phyloP scores from a whole-genome alignment of 2,888 invertebrate species.

The Formica aserva region DNA sequence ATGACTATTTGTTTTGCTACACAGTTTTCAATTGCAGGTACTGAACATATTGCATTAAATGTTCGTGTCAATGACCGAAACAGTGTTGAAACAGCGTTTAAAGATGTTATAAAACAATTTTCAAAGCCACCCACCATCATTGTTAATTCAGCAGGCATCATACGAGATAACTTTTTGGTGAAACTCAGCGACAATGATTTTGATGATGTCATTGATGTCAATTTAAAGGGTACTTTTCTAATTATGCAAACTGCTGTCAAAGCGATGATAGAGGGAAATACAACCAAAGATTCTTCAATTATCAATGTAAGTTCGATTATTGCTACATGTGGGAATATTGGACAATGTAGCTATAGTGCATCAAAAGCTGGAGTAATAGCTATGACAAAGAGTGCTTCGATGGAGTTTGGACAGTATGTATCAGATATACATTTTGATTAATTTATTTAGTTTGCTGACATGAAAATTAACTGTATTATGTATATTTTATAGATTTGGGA shows the following conservation, averaged over 20 bases:
- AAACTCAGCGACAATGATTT: slow-evolving; percentile 94
- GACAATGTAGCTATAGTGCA: slow-evolving; percentile 95
- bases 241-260: slow-evolving; percentile 93
- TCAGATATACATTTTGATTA: slow-evolving; percentile 51
- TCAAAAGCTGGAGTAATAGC: slow-evolving; percentile 97
- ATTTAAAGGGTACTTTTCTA: slow-evolving; percentile 96
- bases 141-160: slow-evolving; percentile 97
- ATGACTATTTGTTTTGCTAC: neutral
- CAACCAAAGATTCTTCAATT: slow-evolving; percentile 89
- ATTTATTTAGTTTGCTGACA: slow-evolving; percentile 11
- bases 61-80: slow-evolving; percentile 90
- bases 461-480: neutral
- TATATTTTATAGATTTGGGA: slow-evolving; percentile 85
- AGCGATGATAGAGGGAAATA: slow-evolving; percentile 90
- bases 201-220: slow-evolving; percentile 93
- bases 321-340: slow-evolving; percentile 94
- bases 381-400: slow-evolving; percentile 94
- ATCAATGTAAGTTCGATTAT: slow-evolving; percentile 96
- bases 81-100: slow-evolving; percentile 89
- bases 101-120: slow-evolving; percentile 88
- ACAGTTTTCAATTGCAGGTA: slow-evolving; percentile 69
- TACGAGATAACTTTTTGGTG: slow-evolving; percentile 93
- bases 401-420: slow-evolving; percentile 91
- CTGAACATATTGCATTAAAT: slow-evolving; percentile 88
- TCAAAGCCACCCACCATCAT: slow-evolving; percentile 91